Conservation (phyloP, 2,113 vertebrate species). For the Macrotis lagotis region DNA sequence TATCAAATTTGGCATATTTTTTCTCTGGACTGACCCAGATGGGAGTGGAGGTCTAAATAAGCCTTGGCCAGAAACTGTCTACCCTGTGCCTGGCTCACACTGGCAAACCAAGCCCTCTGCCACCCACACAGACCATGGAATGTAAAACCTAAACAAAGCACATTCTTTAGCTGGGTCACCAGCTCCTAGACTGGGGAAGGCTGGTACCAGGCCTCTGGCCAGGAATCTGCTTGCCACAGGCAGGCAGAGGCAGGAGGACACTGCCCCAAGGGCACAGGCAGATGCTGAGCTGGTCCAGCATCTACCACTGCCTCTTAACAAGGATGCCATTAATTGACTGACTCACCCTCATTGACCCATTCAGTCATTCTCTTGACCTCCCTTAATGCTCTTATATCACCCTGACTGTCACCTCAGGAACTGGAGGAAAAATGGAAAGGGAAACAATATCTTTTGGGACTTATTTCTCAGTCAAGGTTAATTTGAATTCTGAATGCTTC, state of each 20-base stretch:
- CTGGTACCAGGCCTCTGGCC: neutral
- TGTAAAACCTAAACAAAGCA: slow-evolving; percentile 66
- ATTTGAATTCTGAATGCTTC: slow-evolving; percentile 2
- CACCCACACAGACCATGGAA: slow-evolving; percentile 63
- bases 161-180: slow-evolving; percentile 65
- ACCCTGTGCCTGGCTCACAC: slow-evolving; percentile 41
- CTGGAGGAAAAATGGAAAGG: neutral
- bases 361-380: neutral
- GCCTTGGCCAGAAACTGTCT: neutral
- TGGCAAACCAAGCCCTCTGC: slow-evolving; percentile 45
- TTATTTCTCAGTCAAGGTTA: neutral
- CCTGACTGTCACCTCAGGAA: neutral
- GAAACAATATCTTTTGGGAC: neutral
- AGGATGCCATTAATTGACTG: neutral
- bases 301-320: neutral
- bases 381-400: neutral
- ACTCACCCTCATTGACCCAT: neutral
- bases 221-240: neutral
- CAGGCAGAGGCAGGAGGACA: slow-evolving; percentile 6
- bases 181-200: slow-evolving; percentile 43
- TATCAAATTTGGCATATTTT: neutral
- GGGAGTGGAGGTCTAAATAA: neutral
- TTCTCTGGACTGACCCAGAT: neutral
- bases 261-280: neutral
- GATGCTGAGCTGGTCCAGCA: neutral